A percentile compares a stretch with the other conserved stretches of the same genome.
phyloP scores from a whole-genome alignment of 2,113 vertebrate genomes.

The Ctenomys sociabilis region DNA sequence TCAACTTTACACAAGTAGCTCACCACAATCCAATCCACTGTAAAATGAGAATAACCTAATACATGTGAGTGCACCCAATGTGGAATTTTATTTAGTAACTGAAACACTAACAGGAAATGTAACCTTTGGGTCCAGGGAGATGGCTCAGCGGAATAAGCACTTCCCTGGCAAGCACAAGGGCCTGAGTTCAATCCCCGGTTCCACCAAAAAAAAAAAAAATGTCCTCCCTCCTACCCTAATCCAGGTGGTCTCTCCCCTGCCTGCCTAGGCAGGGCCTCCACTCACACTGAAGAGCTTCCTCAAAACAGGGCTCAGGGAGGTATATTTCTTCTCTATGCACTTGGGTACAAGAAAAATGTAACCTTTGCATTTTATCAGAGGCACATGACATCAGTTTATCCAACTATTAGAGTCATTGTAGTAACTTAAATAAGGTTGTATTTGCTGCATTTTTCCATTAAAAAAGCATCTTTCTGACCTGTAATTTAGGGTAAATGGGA shows the following conservation, averaged over 20 bases:
- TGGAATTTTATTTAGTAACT: not conserved
- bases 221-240: no score
- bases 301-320: no score
- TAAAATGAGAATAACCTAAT: not conserved
- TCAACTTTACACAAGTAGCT: not conserved
- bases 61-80: not conserved
- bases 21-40: not conserved
- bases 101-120: not conserved
- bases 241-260: no score
- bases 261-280: no score
- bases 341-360: no score
- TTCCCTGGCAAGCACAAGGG: no score
- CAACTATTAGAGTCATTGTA: not conserved
- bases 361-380: not conserved
- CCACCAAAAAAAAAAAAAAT: no score
- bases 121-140: no score
- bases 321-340: no score
- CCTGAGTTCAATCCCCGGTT: no score
- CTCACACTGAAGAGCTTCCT: no score
- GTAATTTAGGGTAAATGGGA: not conserved
- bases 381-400: not conserved
- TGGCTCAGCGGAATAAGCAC: no score
- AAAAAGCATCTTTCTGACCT: not conserved
- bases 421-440: not conserved
- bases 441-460: not conserved